phyloP scores from a whole-genome alignment of 2,113 vertebrate species.

The Antechinus stuartii region DNA sequence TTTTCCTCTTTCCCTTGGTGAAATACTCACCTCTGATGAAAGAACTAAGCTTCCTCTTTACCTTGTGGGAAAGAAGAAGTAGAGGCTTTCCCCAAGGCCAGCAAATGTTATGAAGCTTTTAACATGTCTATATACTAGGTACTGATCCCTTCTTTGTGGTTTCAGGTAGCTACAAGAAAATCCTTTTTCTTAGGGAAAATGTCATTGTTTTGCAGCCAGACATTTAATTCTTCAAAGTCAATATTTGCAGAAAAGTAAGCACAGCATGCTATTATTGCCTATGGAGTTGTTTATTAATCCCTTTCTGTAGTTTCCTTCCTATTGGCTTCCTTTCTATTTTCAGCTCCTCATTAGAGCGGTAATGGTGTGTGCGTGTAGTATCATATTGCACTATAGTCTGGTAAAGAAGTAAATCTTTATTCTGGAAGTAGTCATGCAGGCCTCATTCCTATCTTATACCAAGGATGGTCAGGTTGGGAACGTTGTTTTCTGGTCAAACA shows the following conservation, averaged over 20 bases:
- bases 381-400: conserved; percentile 53
- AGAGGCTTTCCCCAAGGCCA: background rate
- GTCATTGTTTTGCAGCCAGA: conserved; percentile 33
- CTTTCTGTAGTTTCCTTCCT: conserved; percentile 49
- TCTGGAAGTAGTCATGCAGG: conserved; percentile 1
- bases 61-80: background rate
- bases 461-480: background rate
- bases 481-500: background rate
- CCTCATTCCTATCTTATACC: background rate
- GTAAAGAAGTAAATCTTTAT: conserved; percentile 13
- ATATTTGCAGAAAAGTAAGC: conserved; percentile 69
- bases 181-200: conserved; percentile 41
- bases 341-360: conserved; percentile 61
- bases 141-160: conserved; percentile 9
- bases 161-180: conserved; percentile 42
- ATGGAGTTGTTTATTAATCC: conserved; percentile 68
- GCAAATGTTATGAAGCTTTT: background rate
- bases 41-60: background rate
- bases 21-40: background rate
- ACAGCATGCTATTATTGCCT: conserved; percentile 67
- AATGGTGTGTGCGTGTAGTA: conserved; percentile 61
- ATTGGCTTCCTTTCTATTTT: conserved; percentile 58
- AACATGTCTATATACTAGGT: background rate
- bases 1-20: background rate
- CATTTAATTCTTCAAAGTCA: conserved; percentile 72